Conservation (phyloP, 2,797 vertebrate genomes). For the Pelobates cultripes region DNA sequence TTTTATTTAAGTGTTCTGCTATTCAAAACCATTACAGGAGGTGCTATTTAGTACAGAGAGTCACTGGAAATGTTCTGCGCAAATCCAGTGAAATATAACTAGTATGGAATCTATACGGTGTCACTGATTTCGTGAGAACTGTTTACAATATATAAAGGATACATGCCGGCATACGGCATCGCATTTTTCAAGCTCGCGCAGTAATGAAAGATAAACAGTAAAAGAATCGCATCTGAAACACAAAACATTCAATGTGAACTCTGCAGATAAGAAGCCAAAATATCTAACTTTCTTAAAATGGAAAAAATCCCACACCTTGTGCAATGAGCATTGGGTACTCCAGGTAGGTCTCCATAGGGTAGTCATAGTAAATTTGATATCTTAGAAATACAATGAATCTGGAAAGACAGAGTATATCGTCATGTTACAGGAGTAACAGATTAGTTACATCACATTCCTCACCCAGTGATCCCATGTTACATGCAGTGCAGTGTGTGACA, state of each 20-base stretch:
- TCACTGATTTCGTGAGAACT: too few species aligned
- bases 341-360: constrained; percentile 89
- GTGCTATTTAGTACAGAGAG: too few species aligned
- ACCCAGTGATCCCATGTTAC: too few species aligned
- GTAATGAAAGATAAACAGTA: constrained; percentile 85
- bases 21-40: too few species aligned
- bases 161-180: constrained; percentile 75
- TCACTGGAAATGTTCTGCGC: too few species aligned
- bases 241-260: constrained; percentile 20
- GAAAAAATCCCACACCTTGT: constrained; percentile 78
- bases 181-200: constrained; percentile 74
- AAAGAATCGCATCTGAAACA: constrained; percentile 83
- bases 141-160: constrained; percentile 75
- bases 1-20: too few species aligned
- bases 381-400: constrained; percentile 91
- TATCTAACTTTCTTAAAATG: background rate
- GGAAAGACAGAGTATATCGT: constrained; percentile 48
- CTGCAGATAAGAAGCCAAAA: background rate
- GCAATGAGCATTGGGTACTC: constrained; percentile 91
- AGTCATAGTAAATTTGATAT: constrained; percentile 90
- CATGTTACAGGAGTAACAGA: background rate
- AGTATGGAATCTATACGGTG: too few species aligned
- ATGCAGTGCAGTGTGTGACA: too few species aligned
- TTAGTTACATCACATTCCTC: too few species aligned
- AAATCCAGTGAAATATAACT: too few species aligned